phyloP scores from a whole-genome alignment of 2,888 invertebrate species.

The Parnassius apollo region DNA sequence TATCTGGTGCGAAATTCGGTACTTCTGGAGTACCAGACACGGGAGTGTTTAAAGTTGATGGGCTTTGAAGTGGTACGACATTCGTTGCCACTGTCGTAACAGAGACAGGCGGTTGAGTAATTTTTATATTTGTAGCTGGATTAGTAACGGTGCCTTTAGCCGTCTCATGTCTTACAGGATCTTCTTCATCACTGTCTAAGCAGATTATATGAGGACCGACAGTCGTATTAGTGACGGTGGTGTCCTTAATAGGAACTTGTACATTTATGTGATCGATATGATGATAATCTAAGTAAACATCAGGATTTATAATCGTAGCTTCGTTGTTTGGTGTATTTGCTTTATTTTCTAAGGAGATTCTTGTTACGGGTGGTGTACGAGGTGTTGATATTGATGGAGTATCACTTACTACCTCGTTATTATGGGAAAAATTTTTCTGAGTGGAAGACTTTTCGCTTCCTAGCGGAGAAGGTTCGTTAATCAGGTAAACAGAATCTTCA shows the following conservation, averaged over 20 bases:
- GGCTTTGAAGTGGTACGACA: not conserved
- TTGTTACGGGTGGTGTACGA: no score
- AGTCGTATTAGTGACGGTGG: not conserved
- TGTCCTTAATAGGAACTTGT: not conserved
- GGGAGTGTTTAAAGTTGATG: no score
- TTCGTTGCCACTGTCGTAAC: not conserved
- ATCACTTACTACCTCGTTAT: no score
- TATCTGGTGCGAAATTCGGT: no score
- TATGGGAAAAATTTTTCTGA: no score
- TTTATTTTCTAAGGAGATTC: no score
- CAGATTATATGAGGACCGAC: constrained; percentile 2
- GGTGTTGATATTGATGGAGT: no score
- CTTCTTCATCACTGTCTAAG: constrained; percentile 20
- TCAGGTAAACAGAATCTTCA: constrained; percentile 5
- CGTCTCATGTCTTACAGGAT: not conserved
- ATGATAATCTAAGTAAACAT: constrained; percentile 6
- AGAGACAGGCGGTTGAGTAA: not conserved
- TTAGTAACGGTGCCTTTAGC: not conserved
- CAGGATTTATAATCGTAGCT: not conserved
- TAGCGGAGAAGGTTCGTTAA: not conserved
- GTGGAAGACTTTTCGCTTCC: no score
- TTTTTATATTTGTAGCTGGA: not conserved
- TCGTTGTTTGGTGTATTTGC: no score
- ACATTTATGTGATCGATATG: not conserved
- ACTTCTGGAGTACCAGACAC: no score